phyloP scores from a whole-genome alignment of 2,113 vertebrate species.

The Monopterus albus region DNA sequence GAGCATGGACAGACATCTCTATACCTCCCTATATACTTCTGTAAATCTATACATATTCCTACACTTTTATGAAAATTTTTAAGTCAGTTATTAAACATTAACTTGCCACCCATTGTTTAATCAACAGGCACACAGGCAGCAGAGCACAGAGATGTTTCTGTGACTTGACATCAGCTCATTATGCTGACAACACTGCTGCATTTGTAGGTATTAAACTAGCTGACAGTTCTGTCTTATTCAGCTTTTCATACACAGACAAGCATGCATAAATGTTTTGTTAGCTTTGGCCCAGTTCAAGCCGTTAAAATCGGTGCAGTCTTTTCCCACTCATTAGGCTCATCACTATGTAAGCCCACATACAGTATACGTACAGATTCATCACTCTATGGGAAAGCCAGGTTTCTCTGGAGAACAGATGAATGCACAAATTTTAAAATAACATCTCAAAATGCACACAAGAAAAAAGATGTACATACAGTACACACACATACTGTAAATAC shows the following conservation, averaged over 20 bases:
- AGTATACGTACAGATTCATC: no score
- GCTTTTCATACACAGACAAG: neutral
- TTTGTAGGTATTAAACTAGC: neutral
- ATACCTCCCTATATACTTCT: no score
- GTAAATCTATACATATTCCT: no score
- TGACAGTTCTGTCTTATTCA: neutral
- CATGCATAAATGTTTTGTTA: neutral
- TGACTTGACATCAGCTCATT: neutral
- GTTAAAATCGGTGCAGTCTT: slow-evolving; percentile 1
- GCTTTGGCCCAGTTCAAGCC: neutral
- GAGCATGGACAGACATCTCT: no score
- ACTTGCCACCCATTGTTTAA: neutral
- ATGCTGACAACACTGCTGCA: neutral
- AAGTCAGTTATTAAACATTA: neutral
- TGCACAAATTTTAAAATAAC: slow-evolving; percentile 1
- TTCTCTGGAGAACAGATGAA: neutral
- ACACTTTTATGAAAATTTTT: neutral
- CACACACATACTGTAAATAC: neutral
- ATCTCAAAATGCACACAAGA: slow-evolving; percentile 26
- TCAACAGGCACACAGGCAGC: neutral
- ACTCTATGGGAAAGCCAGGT: no score
- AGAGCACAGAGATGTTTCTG: neutral
- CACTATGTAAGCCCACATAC: neutral
- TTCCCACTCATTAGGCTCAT: slow-evolving; percentile 13
- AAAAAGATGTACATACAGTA: neutral